Evolutionary conservation across 2,797 vertebrate species (phyloP), one percentile per base, ranked within the genome.

Genomic region (Babyrousa celebensis): DNA sequence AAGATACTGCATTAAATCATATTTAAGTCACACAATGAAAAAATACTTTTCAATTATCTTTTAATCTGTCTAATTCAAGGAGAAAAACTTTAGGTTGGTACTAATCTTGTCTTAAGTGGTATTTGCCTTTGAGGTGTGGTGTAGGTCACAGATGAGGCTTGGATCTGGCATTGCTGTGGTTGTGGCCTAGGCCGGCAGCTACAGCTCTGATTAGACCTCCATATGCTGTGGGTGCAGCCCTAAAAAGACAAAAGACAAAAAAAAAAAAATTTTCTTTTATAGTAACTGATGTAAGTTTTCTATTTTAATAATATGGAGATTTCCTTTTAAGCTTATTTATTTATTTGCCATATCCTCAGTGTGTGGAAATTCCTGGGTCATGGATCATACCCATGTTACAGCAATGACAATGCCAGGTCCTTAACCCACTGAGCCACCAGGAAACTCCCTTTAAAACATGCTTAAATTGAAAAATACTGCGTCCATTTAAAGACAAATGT

Each of bases 261-360:
- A 48, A 48, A 48, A 48, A 48, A 48, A 4, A 65, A n/a, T n/a
- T 83, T 85, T 84, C 9, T 85, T 71, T 89, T 62, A 60, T 62
- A 85, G n/a, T 77, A 93, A 85, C 78, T 48, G 23, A 72, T 21
- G 72, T 4, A 85, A 27, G 67, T 80, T 88, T 89, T 89, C 10
- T 40, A 85, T 90, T 97, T 95, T 68, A 60, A 60, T 70, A 79
- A 91, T 43, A 25, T 82, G 56, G 82, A 20, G 7, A 29, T 89
- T 86, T 89, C 11, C 4, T 77, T 82, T 93, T 71, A 54, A 85
- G 62, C 3, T 48, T 48, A 48, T 48, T 48, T 48, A 48, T 48
- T 48, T 48, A 48, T 48, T 48, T 6, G 9, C 43, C 5, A 48
- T 48, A 10, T 48, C 43, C 43, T 48, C 43, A 48, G 43, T 48